Evolutionary conservation across 2,113 vertebrate species (phyloP), one percentile per base, ranked within the genome.

Genomic region (Tenrec ecaudatus): DNA sequence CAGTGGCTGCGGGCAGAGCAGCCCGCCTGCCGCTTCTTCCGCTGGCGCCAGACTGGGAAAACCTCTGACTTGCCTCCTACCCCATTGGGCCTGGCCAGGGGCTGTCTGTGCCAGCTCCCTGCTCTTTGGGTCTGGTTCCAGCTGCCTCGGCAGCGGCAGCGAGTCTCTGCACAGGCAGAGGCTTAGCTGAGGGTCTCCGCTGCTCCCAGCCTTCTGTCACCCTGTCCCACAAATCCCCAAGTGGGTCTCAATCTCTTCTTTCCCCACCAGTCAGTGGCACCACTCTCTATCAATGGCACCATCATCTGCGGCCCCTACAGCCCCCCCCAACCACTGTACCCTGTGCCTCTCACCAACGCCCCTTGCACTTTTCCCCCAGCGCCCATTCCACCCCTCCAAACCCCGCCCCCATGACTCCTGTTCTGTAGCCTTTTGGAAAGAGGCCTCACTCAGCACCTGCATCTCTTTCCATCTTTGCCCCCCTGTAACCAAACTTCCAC

Each of bases 401-500:
- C 27, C 29, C n/a, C 43, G 43, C n/a, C n/a, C n/a, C n/a, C 22
- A 14, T 40, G 4, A 31, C 29, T 14, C 38, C 57, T 27, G 1
- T 36, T 20, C 62, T 38, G 0, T 33, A 27, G 47, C 43, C 73
- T 73, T 57, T 36, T 19, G 75, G 80, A 69, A 43, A 47, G 68
- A 66, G 66, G n/a, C n/a, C n/a, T n/a, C 60, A 43, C 31, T 89
- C 23, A 36, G 1, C 20, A 7, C 62, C 43, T 43, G 33, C 29
- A 20, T 20, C 2, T 1, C 25, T 77, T 83, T 64, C 68, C 60
- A 40, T 60, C 23, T 53, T 53, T 53, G 33, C 64, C 23, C 86
- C 79, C 94, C 88, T 95, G 95, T 53, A 53, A 53, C 47, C 47
- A 53, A 5, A 10, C 12, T 53, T 53, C 47, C 47, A 53, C 47